Percentiles rank a stretch among this genome's conserved stretches.
phyloP scores from a whole-genome alignment of 2,797 vertebrate genomes.

The Taenioides sp. region DNA sequence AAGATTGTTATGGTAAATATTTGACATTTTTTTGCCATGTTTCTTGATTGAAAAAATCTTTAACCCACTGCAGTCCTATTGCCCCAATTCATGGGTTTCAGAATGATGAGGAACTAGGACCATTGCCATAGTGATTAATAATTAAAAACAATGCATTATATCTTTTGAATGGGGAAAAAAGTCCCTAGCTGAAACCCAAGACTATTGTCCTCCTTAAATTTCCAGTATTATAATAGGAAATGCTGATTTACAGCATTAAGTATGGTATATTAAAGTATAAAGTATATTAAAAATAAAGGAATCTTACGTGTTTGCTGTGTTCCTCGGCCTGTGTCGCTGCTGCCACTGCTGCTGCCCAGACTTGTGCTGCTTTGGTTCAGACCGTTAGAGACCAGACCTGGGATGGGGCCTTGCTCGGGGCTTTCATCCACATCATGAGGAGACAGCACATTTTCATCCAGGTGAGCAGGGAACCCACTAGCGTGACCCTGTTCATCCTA shows the following conservation, averaged over 20 bases:
- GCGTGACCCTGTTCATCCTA: slow-evolving; percentile 83
- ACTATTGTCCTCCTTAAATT: no score
- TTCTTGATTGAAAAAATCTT: background rate
- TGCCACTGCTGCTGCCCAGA: slow-evolving; percentile 90
- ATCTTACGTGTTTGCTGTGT: slow-evolving; percentile 79
- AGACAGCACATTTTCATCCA: slow-evolving; percentile 83
- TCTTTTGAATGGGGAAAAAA: no score
- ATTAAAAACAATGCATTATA: no score
- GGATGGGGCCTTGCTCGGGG: slow-evolving; percentile 65
- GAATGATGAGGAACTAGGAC: no score
- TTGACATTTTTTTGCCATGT: background rate
- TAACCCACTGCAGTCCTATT: background rate
- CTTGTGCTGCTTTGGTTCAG: slow-evolving; percentile 91
- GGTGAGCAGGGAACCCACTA: slow-evolving; percentile 83
- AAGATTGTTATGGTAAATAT: background rate
- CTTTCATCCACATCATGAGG: slow-evolving; percentile 71
- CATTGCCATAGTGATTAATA: no score
- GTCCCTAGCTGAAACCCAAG: no score
- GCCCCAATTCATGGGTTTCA: no score
- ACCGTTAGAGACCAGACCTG: slow-evolving; percentile 82
- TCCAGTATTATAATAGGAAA: no score
- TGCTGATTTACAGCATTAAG: no score
- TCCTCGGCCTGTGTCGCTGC: slow-evolving; percentile 86
- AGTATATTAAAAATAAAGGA: background rate
- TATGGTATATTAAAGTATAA: no score